Base-by-base conservation (phyloP, 2,113 vertebrate genomes). In the Thomomys bottae region DNA sequence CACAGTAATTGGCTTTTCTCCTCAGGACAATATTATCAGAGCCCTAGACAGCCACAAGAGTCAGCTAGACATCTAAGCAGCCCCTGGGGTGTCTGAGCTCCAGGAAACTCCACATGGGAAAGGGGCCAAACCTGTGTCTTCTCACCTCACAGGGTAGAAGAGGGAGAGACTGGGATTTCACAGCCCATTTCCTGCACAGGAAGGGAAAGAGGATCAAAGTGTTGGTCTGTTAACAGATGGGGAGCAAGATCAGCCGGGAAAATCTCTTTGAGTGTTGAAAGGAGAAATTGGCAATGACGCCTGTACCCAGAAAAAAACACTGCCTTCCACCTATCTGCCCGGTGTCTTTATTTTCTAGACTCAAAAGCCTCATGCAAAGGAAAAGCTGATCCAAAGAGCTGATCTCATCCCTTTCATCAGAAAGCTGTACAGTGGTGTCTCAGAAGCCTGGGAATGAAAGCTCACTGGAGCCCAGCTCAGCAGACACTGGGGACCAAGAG, bases 221-320 rank as follows among this genome's bases (percentile, higher is more conserved):
- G 3, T 87, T 38, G 24, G 64, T 68, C 49, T 70, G 76, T 67
- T 67, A 86, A 49, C 95, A 96, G 94, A 81, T 86, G 83, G 80
- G 61, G 86, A 92, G n/a, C 57, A 30, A 71, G 40, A 87, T 84
- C 92, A 73, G 68, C 26, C 30, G 36, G 63, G 80, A 84, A 83
- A 72, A 80, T 88, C 88, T 92, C 90, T 86, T 89, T 42, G 3
- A 84, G 76, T 77, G 34, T 67, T 70, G 81, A 92, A 90, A 90
- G 77, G 34, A 59, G 86, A 66, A 78, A 24, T 57, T 57, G 2
- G 66, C 64, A 54, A 86, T 28, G 71, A 84, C 40, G 71, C 36
- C 24, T 72, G 63, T 45, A 36, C 66, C 0, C 6, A 94, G 82
- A 89, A 42, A 89, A 42, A 66, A 40, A 45, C 42, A 12, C 0